phyloP scores from a whole-genome alignment of 2,113 vertebrate genomes.

The Cyanistes caeruleus region DNA sequence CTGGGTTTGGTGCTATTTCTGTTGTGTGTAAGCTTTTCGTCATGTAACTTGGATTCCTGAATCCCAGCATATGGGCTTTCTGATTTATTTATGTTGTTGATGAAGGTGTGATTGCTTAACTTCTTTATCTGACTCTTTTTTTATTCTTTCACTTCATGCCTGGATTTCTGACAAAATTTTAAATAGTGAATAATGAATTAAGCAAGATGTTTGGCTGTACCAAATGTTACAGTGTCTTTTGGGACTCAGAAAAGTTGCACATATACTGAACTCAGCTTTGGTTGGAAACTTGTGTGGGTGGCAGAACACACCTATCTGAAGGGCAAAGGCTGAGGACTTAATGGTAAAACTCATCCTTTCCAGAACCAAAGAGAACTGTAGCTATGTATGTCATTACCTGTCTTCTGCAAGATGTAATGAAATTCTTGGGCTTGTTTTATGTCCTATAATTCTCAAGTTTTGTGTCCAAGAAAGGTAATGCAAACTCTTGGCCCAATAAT shows the following conservation, averaged over 20 bases:
- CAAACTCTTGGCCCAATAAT: background rate
- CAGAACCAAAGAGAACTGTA: background rate
- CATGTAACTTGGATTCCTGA: slow-evolving; percentile 14
- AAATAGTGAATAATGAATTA: slow-evolving; percentile 62
- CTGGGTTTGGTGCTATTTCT: background rate
- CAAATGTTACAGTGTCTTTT: slow-evolving; percentile 31
- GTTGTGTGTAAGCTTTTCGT: background rate
- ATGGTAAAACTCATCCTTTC: background rate
- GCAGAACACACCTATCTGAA: background rate
- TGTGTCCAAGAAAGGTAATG: background rate
- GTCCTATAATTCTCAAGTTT: background rate
- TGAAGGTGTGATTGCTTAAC: slow-evolving; percentile 21
- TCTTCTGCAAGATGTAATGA: background rate
- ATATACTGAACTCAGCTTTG: background rate
- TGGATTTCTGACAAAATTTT: slow-evolving; percentile 52
- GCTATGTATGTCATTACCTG: background rate
- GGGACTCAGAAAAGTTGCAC: background rate
- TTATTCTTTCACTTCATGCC: slow-evolving; percentile 29
- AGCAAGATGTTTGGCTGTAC: slow-evolving; percentile 43
- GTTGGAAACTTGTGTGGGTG: background rate
- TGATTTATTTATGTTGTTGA: slow-evolving; percentile 60
- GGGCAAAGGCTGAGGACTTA: background rate
- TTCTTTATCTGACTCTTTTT: slow-evolving; percentile 45
- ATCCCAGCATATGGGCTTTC: slow-evolving; percentile 45
- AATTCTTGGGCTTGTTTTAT: background rate